Conservation (phyloP, 2,797 vertebrate species). For the Muscicapa striata region DNA sequence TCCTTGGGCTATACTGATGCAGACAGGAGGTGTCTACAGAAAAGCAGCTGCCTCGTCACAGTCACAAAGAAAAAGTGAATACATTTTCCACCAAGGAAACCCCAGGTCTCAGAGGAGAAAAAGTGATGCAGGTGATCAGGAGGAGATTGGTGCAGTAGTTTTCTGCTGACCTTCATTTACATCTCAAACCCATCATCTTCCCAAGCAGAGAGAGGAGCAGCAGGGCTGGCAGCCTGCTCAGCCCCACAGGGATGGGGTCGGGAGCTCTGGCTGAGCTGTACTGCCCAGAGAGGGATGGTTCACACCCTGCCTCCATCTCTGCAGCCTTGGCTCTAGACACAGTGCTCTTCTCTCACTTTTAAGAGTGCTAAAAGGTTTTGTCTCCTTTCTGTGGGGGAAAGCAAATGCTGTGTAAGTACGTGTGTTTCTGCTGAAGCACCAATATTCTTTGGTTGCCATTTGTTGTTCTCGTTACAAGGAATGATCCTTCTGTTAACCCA, state of each 20-base stretch:
- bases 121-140: not conserved
- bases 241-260: not conserved
- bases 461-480: not conserved
- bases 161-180: not conserved
- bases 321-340: not conserved
- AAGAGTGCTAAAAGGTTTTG: constrained; percentile 50
- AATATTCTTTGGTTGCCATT: not conserved
- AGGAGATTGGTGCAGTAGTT: not conserved
- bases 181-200: not conserved
- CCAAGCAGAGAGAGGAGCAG: not conserved
- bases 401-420: not conserved
- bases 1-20: not conserved
- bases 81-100: not conserved
- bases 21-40: not conserved
- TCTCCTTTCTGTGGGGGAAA: not conserved
- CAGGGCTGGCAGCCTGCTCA: not conserved
- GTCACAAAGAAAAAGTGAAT: not conserved
- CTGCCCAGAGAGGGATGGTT: not conserved
- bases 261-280: not conserved
- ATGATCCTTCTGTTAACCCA: not conserved
- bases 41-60: not conserved
- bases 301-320: not conserved
- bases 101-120: not conserved
- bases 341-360: not conserved
- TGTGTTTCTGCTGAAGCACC: not conserved